Percentiles rank a stretch among this genome's conserved stretches.
phyloP scores from a whole-genome alignment of 2,113 vertebrate genomes.

The Onychostruthus taczanowskii region DNA sequence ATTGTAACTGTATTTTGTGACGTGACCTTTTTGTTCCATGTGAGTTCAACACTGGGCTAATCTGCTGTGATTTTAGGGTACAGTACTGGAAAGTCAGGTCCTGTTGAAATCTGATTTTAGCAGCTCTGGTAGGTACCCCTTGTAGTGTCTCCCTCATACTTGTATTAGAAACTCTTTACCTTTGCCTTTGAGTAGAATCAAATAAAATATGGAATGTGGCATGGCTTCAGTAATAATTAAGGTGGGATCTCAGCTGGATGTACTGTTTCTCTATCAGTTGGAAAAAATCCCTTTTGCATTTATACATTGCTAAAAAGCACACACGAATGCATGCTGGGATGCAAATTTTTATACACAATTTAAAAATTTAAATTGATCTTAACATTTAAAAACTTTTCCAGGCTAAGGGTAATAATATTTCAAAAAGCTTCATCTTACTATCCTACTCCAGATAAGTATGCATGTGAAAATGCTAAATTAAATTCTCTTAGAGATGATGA shows the following conservation, averaged over 20 bases:
- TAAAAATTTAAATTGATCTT: neutral
- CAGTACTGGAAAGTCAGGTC: neutral
- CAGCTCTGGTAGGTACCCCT: neutral
- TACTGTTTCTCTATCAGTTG: neutral
- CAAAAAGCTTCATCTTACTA: neutral
- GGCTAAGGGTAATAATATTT: neutral
- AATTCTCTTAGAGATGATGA: neutral
- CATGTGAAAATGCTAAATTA: neutral
- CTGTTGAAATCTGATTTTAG: neutral
- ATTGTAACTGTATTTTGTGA: neutral
- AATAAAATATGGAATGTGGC: neutral
- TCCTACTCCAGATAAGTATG: neutral
- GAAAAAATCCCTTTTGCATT: neutral
- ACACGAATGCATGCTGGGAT: neutral
- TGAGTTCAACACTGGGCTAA: rapidly evolving
- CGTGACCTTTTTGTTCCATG: neutral
- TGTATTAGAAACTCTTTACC: neutral
- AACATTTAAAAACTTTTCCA: neutral
- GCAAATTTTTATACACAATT: neutral
- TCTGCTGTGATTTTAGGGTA: neutral
- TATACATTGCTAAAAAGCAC: neutral
- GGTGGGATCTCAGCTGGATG: neutral
- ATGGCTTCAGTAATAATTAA: neutral
- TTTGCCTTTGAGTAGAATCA: neutral
- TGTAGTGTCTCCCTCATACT: neutral